Base-by-base conservation (phyloP, 1,140 invertebrate genomes). In the Phortica variegata region DNA sequence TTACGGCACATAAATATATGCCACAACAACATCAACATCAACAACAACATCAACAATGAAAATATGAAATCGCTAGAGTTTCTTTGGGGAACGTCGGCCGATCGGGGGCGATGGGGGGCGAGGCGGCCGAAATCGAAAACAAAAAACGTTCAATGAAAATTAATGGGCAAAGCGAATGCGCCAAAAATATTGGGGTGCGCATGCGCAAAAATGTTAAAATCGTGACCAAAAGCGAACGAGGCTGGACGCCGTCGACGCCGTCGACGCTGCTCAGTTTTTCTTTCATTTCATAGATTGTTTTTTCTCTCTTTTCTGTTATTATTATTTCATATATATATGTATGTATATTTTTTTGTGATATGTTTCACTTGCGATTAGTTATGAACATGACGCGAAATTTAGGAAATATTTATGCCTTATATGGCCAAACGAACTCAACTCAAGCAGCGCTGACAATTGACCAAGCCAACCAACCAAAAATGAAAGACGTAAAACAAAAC, bases 1-100 rank as follows among this genome's bases (percentile, higher is more conserved):
- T 68, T 68, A 66, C 63, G 63, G 63, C 63, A 68, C 63, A 68
- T 68, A 68, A 68, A 68, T 68, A 68, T 68, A 68, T 68, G 63
- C 63, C 63, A 68, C 68, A 66, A 69, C 60, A 68, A 26, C 23
- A 26, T 6, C 23, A 26, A 26, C 23, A 26, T 6, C 23, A 26
- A 26, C 23, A 26, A 26, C 23, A 26, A 26, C 23, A 26, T 6
- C 63, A 55, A 68, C 63, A 68, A 68, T 68, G 63, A 68, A 68
- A 68, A 68, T 68, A 68, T 68, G 5, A 26, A 26, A 26, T 10
- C 10, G 10, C n/a, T n/a, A n/a, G n/a, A n/a, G n/a, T n/a, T n/a
- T n/a, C n/a, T n/a, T n/a, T n/a, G n/a, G n/a, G n/a, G n/a, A n/a
- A n/a, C n/a, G n/a, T n/a, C n/a, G n/a, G n/a, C n/a, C n/a, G n/a